Base-by-base conservation (phyloP, 1,140 invertebrate genomes). In the Drosophila arawakana region DNA sequence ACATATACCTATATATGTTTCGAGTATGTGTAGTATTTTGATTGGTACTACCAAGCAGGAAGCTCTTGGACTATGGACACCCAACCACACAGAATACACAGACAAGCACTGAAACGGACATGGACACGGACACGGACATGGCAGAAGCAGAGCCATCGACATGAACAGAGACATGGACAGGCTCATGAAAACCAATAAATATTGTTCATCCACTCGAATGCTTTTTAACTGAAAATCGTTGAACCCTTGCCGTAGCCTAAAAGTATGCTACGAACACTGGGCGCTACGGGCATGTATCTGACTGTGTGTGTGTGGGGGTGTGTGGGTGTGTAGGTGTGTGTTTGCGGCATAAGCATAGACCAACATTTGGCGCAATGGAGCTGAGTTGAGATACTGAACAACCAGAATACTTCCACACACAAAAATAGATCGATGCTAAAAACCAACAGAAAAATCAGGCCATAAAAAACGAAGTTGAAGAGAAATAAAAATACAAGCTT, bases 141-240 rank as follows among this genome's bases (percentile, higher is more conserved):
- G 43, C 13, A 34, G 43, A 57, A 9, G 34, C 50, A 37, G 34
- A 54, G 59, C 49, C 11, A 44, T 39, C 47, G 30, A 62, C 43
- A 43, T 44, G 10, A 57, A 44, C 30, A 65, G 39, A 34, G 54
- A 67, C 67, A 73, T 76, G 62, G 74, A 61, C 54, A 63, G 73
- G 67, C 78, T 78, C 77, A 83, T 89, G 77, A 81, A 89, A 89
- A 88, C 80, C 83, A 88, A 88, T 88, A 88, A 88, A 88, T 88
- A 88, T 88, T 89, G 83, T 80, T 88, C 84, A 88, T 88, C 83
- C 83, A 84, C 83, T 88, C 85, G 80, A 88, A 77, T 88, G 80
- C 59, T 83, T 88, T 88, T 88, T 88, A 89, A 88, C 84, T 83
- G 77, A 80, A 88, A 88, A 89, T 58, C 83, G 80, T 88, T 88